These are phyloP conservation scores for Plestiodon gilberti DNA, from an alignment of 2,113 vertebrate species.

Conservation along the genomic window DNA sequence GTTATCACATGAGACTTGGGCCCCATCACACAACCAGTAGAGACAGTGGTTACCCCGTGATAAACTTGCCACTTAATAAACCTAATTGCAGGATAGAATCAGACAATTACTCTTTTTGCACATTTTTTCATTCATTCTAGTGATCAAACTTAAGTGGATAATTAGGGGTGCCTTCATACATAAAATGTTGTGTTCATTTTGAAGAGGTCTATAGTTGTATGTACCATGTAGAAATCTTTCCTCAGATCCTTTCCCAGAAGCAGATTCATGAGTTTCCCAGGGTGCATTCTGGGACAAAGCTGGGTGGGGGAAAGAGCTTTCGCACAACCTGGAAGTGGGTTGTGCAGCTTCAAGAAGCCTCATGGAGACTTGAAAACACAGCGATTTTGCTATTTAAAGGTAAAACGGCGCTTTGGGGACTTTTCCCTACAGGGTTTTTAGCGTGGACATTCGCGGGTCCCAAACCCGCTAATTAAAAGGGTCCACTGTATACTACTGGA, in stretches of 20 bases:
- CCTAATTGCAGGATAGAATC: background rate
- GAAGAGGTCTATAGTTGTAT: background rate
- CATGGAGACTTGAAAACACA: no score
- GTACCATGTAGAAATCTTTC: background rate
- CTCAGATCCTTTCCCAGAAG: background rate
- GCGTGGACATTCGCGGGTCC: no score
- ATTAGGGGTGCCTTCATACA: no score
- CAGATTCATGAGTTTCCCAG: background rate
- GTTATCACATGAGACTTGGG: background rate
- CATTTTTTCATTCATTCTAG: background rate
- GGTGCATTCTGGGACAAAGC: no score
- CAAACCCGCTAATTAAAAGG: no score
- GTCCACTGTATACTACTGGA: background rate
- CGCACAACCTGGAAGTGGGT: no score
- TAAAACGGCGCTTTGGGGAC: no score
- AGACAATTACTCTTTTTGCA: background rate
- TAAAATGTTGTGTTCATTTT: background rate
- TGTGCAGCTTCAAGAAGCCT: no score
- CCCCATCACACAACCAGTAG: background rate
- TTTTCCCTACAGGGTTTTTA: no score
- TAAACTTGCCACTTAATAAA: no score
- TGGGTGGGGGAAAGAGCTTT: no score
- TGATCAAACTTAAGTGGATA: background rate
- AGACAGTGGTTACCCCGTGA: background rate
- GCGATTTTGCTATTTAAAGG: no score